Evolutionary conservation across 2,888 invertebrate genomes (phyloP), one percentile per base, ranked within the genome.

Genomic region (Drosophila lacicola): DNA sequence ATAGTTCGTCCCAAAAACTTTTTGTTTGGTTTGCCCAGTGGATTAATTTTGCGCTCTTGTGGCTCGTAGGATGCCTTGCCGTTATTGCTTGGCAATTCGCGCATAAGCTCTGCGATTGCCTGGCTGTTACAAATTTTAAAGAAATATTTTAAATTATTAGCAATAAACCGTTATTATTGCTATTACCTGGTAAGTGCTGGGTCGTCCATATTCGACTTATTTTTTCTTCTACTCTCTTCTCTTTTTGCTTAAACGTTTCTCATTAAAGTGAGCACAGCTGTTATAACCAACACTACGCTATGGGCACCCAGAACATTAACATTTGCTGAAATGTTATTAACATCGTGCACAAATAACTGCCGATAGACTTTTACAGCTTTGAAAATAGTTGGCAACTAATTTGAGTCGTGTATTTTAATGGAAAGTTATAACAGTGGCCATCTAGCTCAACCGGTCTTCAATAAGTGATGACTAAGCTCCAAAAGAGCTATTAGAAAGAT

Each of bases 1-100:
- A 91, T 78, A 0, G 91, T 91, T 3, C 91, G 75, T 0, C 89
- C 90, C 0, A 91, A 65, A 50, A 91, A 91, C 4, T 81, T 82
- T 71, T 90, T 91, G 50, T 91, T 91, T 19, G 91, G 80, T 58
- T 71, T 90, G 1, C 88, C 88, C 25, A 91, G 53, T 0, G 91
- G 90, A 79, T 91, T 91, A 33, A 86, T 79, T 70, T 90, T 90
- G 11, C 91, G 83, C 37, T 90, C 91, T 4, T 73, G 78, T 3
- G 49, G 58, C 3, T 63, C 13, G 21, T 9, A 11, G 11, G n/a
- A 13, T 10, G 19, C 17, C 39, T 65, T 17, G 17, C 51, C 34
- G 25, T 64, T 57, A 14, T 73, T 67, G 8, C 51, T 33, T 10
- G 75, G 58, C 57, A 90, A 71, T n/a, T 83, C 90, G 1, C 73